Evolutionary conservation across 2,797 vertebrate genomes (phyloP).

Genomic region (Sebastes hubbsi): DNA sequence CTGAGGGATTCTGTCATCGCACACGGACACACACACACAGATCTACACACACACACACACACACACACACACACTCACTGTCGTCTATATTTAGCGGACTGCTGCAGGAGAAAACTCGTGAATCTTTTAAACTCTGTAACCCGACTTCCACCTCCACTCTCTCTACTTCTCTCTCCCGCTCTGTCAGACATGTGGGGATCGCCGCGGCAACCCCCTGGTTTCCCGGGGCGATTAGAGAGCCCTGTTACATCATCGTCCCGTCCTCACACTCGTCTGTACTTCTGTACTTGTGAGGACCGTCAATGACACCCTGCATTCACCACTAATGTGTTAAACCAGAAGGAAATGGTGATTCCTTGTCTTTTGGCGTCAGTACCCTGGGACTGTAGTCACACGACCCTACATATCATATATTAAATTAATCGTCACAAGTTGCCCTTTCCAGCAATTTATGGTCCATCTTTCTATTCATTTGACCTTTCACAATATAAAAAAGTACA

Average conservation of each 20-base stretch:
- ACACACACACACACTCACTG: neutral
- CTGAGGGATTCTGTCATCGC: neutral
- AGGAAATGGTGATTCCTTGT: neutral
- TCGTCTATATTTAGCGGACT: conserved; percentile 51
- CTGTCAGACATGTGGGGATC: conserved; percentile 32
- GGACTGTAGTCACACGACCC: neutral
- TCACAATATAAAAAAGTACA: neutral
- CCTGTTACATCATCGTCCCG: conserved; percentile 24
- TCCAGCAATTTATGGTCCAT: neutral
- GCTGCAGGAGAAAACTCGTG: conserved; percentile 59
- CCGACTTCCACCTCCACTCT: conserved; percentile 1
- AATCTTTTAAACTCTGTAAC: conserved; percentile 65
- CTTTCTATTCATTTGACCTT: neutral
- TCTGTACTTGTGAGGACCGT: neutral
- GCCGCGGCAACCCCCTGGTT: conserved; percentile 42
- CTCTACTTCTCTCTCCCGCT: neutral
- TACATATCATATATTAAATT: neutral
- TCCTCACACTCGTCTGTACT: neutral
- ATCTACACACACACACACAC: neutral
- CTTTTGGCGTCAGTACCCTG: neutral
- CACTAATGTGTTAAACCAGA: neutral
- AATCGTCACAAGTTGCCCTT: neutral
- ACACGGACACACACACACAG: neutral
- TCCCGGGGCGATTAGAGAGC: conserved; percentile 21
- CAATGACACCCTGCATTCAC: neutral